phyloP scores from a whole-genome alignment of 2,797 vertebrate species.

The Danio kyathit region DNA sequence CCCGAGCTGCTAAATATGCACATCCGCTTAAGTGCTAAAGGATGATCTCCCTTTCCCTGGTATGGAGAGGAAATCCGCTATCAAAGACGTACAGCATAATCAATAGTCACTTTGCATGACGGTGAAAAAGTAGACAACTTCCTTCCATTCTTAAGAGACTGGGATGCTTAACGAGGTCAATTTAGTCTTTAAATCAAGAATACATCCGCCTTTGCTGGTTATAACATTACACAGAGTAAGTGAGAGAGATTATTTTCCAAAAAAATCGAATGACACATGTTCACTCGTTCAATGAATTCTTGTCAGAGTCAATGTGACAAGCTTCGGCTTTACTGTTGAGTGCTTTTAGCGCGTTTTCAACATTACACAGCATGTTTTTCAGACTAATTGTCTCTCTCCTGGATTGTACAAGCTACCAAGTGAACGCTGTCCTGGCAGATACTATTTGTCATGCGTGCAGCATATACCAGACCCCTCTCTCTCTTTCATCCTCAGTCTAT shows the following conservation, averaged over 20 bases:
- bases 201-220: neutral
- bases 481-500: neutral
- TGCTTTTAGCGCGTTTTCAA: slow-evolving; percentile 28
- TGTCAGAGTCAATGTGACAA: slow-evolving; percentile 6
- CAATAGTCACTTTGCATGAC: slow-evolving; percentile 49
- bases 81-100: slow-evolving; percentile 45
- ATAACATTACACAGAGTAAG: neutral
- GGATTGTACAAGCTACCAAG: slow-evolving; percentile 33
- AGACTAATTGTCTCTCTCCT: slow-evolving; percentile 30
- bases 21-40: slow-evolving; percentile 45
- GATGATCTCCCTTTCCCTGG: neutral
- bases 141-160: slow-evolving; percentile 15
- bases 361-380: slow-evolving; percentile 40
- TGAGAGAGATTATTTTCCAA: neutral
- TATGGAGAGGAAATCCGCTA: slow-evolving; percentile 36
- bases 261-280: slow-evolving; percentile 11
- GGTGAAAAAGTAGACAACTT: slow-evolving; percentile 2
- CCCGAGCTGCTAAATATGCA: slow-evolving; percentile 41
- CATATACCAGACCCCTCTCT: slow-evolving; percentile 1
- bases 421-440: slow-evolving; percentile 23
- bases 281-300: slow-evolving; percentile 1
- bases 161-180: slow-evolving; percentile 8
- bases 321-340: slow-evolving; percentile 1
- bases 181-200: slow-evolving; percentile 23
- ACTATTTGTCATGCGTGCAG: slow-evolving; percentile 47